These are phyloP conservation scores for Polyommatus iphigenia DNA, from an alignment of 2,888 invertebrate species.

Conservation along the genomic window DNA sequence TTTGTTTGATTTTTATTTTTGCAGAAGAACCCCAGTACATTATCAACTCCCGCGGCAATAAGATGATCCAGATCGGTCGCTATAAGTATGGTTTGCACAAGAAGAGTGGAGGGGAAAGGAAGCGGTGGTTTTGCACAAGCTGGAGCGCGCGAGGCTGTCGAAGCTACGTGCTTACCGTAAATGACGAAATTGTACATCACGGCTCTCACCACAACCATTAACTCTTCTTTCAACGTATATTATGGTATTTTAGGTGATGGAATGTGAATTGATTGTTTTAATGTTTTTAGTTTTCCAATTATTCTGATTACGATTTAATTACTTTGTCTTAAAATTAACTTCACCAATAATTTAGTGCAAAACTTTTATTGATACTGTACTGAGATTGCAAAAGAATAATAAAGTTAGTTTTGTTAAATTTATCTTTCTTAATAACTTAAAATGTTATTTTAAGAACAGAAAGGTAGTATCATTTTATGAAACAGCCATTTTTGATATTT, in stretches of 20 bases:
- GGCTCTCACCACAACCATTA: not conserved
- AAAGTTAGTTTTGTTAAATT: not conserved
- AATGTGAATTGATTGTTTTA: no score
- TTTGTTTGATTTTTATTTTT: not conserved
- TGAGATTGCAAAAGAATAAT: not conserved
- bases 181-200: not conserved
- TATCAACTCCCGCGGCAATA: not conserved
- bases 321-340: not conserved
- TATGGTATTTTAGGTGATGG: no score
- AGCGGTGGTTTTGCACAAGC: not conserved
- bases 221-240: not conserved
- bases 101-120: not conserved
- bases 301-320: not conserved
- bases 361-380: not conserved
- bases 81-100: not conserved
- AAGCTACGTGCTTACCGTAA: not conserved
- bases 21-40: not conserved
- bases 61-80: not conserved
- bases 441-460: no score
- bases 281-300: not conserved
- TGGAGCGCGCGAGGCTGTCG: not conserved
- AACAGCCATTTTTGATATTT: not conserved
- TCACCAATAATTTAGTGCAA: not conserved
- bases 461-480: not conserved
- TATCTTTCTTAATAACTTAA: not conserved